These are phyloP conservation scores for Andrena cerasifolii DNA, from an alignment of 1,140 invertebrate genomes.

Conservation along the genomic window DNA sequence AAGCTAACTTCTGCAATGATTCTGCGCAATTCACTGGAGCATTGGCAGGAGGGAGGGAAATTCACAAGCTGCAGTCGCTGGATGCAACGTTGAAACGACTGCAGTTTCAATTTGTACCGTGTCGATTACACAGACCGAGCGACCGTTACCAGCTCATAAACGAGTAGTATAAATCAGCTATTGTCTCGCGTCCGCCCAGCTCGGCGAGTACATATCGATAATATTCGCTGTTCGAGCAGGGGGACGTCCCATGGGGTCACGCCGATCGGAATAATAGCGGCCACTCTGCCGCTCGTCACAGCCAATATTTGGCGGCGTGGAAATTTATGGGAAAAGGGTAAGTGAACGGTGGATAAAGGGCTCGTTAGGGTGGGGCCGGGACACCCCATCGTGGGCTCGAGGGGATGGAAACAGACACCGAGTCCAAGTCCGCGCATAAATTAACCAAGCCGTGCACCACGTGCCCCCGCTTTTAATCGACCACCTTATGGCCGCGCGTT, in stretches of 20 bases:
- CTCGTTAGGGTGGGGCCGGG: conserved; percentile 62
- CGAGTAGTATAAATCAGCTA: conserved; percentile 35
- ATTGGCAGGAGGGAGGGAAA: too few species aligned
- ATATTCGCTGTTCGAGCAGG: conserved; percentile 28
- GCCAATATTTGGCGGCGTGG: conserved; percentile 68
- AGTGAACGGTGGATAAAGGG: conserved; percentile 57
- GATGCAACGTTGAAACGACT: too few species aligned
- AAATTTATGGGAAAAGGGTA: conserved; percentile 69
- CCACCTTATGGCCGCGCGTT: conserved; percentile 68
- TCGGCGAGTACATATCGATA: conserved; percentile 35
- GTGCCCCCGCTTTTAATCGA: conserved; percentile 71
- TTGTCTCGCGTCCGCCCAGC: conserved; percentile 12
- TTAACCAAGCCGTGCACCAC: conserved; percentile 70
- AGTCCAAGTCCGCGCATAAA: conserved; percentile 68
- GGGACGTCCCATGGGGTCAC: conserved; percentile 25
- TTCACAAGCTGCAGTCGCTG: too few species aligned
- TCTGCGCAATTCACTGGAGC: too few species aligned
- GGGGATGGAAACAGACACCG: conserved; percentile 43
- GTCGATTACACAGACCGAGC: conserved; percentile 19
- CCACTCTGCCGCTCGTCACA: conserved; percentile 28
- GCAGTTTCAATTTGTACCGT: conserved; percentile 27
- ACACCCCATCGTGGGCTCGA: conserved; percentile 23
- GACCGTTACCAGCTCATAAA: conserved; percentile 13
- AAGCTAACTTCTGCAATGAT: too few species aligned
- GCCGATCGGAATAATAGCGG: conserved; percentile 46